These are phyloP conservation scores for Parascotia fuliginaria DNA, from an alignment of 2,888 invertebrate genomes.

Conservation along the genomic window DNA sequence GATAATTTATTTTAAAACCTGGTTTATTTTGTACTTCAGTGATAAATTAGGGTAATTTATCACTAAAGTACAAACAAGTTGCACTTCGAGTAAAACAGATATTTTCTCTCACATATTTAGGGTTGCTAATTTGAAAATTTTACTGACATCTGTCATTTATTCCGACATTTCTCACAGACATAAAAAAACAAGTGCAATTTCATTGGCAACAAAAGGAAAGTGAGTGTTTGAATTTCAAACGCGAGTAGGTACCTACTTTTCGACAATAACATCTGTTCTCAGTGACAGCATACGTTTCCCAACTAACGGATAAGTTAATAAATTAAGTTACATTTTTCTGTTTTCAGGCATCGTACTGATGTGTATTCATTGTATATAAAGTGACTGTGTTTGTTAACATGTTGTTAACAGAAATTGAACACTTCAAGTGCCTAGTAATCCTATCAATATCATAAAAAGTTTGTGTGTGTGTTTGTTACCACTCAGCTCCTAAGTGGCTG, in stretches of 20 bases:
- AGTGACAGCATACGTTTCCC: constrained; percentile 19
- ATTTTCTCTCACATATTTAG: constrained; percentile 11
- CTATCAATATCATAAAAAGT: no score
- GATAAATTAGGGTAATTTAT: no score
- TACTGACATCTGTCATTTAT: constrained; percentile 39
- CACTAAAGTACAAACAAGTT: background rate
- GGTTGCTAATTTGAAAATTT: constrained; percentile 26
- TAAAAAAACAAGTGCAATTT: constrained; percentile 36
- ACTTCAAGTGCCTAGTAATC: no score
- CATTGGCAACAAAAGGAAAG: constrained; percentile 21
- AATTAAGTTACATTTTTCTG: constrained; percentile 10
- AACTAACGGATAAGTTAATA: constrained; percentile 17
- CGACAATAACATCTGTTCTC: constrained; percentile 40
- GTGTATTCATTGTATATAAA: constrained; percentile 1
- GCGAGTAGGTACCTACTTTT: constrained; percentile 31
- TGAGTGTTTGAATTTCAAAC: constrained; percentile 27
- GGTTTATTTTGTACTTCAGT: no score
- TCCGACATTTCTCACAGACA: constrained; percentile 39
- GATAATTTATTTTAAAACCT: no score
- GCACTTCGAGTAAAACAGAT: background rate
- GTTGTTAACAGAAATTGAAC: no score
- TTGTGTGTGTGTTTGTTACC: no score
- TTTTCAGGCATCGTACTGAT: background rate
- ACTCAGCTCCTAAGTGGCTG: no score
- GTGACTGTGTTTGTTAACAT: background rate